These are phyloP conservation scores for Synanthedon tipuliformis DNA, from an alignment of 2,888 invertebrate genomes.

Conservation along the genomic window DNA sequence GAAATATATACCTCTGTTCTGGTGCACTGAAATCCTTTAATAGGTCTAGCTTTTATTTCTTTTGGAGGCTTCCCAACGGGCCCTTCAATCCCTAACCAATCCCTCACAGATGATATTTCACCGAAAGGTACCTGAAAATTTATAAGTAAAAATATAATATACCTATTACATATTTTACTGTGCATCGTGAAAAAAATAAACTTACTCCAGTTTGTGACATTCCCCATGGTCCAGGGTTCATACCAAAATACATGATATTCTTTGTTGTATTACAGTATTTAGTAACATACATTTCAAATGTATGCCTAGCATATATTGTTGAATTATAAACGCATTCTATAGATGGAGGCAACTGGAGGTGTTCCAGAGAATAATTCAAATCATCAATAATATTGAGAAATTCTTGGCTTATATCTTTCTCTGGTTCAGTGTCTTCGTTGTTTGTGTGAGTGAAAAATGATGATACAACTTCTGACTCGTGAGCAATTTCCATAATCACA, in stretches of 20 bases:
- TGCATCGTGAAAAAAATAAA: background rate
- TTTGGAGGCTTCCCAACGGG: constrained; percentile 74
- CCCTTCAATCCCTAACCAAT: constrained; percentile 82
- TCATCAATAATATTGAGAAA: constrained; percentile 42
- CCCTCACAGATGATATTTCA: constrained; percentile 79
- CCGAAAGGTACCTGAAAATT: constrained; percentile 85
- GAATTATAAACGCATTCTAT: constrained; percentile 86
- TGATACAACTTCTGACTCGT: constrained; percentile 32
- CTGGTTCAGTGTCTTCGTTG: background rate
- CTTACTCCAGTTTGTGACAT: constrained; percentile 94
- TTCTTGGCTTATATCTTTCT: constrained; percentile 23
- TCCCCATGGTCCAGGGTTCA: constrained; percentile 98
- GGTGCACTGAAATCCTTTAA: constrained; percentile 77
- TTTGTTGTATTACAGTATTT: constrained; percentile 77
- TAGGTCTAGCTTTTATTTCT: constrained; percentile 77
- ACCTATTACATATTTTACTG: too few species aligned
- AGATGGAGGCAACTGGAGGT: constrained; percentile 58
- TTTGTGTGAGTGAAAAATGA: constrained; percentile 28
- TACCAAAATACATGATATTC: constrained; percentile 85
- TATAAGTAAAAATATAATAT: background rate
- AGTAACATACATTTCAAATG: constrained; percentile 80
- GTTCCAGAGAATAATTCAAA: constrained; percentile 51
- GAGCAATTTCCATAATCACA: constrained; percentile 10
- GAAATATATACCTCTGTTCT: constrained; percentile 56
- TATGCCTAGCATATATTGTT: constrained; percentile 82